Evolutionary conservation across 30 jellyfish, hydroid and myxozoan species (phyloP).

Genomic region (Sanderia malayensis): DNA sequence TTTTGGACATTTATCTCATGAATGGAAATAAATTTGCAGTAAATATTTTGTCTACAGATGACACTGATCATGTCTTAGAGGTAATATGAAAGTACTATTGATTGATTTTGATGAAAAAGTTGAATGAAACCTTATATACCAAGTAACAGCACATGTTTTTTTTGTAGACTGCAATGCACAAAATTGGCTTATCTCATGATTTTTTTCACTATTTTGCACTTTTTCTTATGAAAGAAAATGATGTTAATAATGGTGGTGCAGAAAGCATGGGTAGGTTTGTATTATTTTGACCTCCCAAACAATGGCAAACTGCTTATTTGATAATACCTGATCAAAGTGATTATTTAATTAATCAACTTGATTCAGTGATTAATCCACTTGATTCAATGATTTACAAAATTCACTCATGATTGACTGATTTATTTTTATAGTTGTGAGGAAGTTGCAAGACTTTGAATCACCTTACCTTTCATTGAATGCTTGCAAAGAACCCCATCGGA

Average conservation of each 20-base stretch:
- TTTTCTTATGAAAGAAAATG: slow-evolving; percentile 54
- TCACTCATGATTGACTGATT: background rate
- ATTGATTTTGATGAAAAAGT: background rate
- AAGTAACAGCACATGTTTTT: background rate
- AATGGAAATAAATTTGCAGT: slow-evolving; percentile 84
- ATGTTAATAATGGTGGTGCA: slow-evolving; percentile 9
- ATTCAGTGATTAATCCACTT: background rate
- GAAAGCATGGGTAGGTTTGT: background rate
- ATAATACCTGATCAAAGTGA: no score
- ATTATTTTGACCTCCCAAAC: no score
- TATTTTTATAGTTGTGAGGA: slow-evolving; percentile 69
- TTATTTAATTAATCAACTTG: background rate
- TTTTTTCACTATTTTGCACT: slow-evolving; percentile 75
- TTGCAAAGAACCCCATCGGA: slow-evolving; percentile 59
- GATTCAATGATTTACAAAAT: no score
- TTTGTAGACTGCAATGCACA: slow-evolving; percentile 80
- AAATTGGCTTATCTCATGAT: slow-evolving; percentile 67
- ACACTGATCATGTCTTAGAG: slow-evolving; percentile 84
- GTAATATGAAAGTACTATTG: no score
- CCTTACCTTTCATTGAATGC: slow-evolving; percentile 76
- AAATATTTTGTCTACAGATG: slow-evolving; percentile 50
- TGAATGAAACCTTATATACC: background rate
- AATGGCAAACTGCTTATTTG: no score
- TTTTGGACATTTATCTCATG: slow-evolving; percentile 73
- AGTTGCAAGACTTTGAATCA: slow-evolving; percentile 87